Evolutionary conservation across 2,113 vertebrate species (phyloP).

Genomic region (Crypturellus undulatus): DNA sequence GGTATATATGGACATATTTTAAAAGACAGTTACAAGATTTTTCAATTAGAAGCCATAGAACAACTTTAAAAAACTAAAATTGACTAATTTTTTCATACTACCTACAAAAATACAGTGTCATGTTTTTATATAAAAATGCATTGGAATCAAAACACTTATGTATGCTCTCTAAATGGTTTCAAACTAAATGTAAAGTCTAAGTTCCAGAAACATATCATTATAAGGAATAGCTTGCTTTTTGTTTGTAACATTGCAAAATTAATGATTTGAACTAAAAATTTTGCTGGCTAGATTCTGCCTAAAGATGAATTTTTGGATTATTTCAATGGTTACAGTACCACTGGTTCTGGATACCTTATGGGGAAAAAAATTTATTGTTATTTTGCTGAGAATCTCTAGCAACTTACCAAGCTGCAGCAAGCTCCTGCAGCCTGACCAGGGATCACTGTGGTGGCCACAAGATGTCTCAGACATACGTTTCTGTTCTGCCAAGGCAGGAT

Average conservation of each 20-base stretch:
- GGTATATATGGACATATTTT: not conserved
- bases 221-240: not conserved
- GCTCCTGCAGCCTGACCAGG: not conserved
- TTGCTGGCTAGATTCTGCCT: not conserved
- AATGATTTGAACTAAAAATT: not conserved
- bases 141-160: not conserved
- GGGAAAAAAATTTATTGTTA: not conserved
- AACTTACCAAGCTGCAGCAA: slow-evolving; percentile 6
- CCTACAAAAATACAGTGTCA: not conserved
- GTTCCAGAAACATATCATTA: not conserved
- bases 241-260: not conserved
- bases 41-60: not conserved
- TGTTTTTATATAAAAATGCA: not conserved
- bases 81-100: not conserved
- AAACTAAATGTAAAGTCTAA: not conserved
- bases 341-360: not conserved
- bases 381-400: not conserved
- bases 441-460: not conserved
- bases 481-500: not conserved
- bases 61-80: not conserved
- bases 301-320: not conserved
- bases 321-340: not conserved
- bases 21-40: not conserved
- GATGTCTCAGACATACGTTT: not conserved
- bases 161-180: not conserved